phyloP scores from a whole-genome alignment of 2,888 invertebrate species.

The Thereva nobilitata region DNA sequence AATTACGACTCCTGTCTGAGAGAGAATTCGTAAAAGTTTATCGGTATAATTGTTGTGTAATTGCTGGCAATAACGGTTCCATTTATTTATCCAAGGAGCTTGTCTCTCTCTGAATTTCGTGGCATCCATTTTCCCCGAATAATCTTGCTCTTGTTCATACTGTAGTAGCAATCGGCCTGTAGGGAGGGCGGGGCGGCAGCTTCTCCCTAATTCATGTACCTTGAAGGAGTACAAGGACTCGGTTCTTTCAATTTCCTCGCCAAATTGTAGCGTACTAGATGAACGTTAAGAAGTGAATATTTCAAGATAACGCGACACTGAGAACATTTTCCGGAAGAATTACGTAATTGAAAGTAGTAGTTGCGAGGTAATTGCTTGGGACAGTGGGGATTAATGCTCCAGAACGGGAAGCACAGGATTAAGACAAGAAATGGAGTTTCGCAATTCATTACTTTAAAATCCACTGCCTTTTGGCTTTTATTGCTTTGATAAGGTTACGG shows the following conservation, averaged over 20 bases:
- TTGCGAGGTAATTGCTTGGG: conserved; percentile 21
- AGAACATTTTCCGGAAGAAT: conserved; percentile 12
- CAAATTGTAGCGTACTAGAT: conserved; percentile 10
- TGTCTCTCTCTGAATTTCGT: conserved; percentile 1
- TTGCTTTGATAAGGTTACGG: no score
- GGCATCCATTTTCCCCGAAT: not conserved
- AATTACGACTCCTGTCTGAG: conserved; percentile 5
- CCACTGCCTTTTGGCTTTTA: not conserved
- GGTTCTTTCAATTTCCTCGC: conserved; percentile 26
- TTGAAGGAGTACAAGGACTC: not conserved
- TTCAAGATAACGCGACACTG: conserved; percentile 27
- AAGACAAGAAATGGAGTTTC: conserved; percentile 23
- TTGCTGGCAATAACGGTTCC: conserved; percentile 28
- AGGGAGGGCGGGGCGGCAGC: not conserved
- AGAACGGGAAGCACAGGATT: conserved; percentile 17
- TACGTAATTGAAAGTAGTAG: conserved; percentile 28
- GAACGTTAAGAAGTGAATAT: conserved; percentile 27
- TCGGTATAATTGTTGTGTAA: conserved; percentile 31
- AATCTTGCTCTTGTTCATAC: not conserved
- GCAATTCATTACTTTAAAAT: conserved; percentile 20
- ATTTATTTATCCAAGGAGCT: conserved; percentile 12
- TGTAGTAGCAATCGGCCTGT: conserved; percentile 7
- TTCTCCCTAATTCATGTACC: not conserved
- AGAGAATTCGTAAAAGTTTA: conserved; percentile 4
- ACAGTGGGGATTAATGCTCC: conserved; percentile 25